Evolutionary conservation across 1,140 invertebrate species (phyloP).

Genomic region (Harlomillsia oculata): DNA sequence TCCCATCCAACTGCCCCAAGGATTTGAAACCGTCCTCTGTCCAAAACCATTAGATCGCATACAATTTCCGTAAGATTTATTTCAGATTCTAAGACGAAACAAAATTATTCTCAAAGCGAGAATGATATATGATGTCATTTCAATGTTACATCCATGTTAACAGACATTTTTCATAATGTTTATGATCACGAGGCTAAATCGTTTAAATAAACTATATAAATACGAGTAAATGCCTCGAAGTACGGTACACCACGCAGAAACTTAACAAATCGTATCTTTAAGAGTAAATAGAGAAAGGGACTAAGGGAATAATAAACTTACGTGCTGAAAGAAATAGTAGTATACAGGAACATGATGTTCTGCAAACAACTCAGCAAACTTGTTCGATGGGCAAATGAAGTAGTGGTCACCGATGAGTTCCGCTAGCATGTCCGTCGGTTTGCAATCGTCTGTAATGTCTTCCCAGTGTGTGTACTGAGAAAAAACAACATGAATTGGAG

Average conservation of each 20-base stretch:
- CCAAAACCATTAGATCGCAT: conserved; percentile 41
- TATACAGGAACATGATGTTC: conserved; percentile 71
- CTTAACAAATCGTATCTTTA: too few species aligned
- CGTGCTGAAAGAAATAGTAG: conserved; percentile 80
- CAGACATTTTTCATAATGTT: neutral
- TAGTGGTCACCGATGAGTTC: conserved; percentile 86
- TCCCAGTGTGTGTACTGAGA: conserved; percentile 83
- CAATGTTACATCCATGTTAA: neutral
- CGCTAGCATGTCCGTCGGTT: conserved; percentile 74
- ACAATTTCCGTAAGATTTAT: neutral
- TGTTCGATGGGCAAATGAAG: conserved; percentile 85
- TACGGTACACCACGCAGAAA: too few species aligned
- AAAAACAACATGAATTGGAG: neutral
- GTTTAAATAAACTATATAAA: neutral
- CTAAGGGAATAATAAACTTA: conserved; percentile 48
- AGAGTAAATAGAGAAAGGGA: too few species aligned
- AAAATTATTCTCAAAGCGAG: neutral
- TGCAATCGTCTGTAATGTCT: conserved; percentile 62
- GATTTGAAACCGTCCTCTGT: conserved; percentile 73
- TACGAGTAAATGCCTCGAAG: neutral
- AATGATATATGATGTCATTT: neutral
- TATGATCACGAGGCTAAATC: neutral
- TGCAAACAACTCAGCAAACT: conserved; percentile 74
- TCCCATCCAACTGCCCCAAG: conserved; percentile 96
- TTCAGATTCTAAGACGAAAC: neutral